A percentile compares a stretch with the other conserved stretches of the same genome.
Conservation (phyloP, 2,888 invertebrate genomes). For the Ophioninae sp. region DNA sequence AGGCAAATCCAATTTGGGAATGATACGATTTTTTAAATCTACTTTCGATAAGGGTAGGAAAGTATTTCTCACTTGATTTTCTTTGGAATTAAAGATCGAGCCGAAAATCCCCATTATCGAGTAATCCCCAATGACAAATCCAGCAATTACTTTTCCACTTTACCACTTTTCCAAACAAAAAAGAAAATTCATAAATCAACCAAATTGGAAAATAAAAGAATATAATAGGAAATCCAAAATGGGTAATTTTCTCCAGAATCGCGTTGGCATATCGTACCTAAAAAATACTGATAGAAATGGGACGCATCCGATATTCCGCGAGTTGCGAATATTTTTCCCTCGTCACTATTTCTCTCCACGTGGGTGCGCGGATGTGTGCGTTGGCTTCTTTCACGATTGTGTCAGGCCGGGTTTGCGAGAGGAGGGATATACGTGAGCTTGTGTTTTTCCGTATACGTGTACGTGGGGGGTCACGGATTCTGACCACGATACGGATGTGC, state of each 20-base stretch:
- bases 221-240: background rate
- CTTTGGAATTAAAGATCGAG: no score
- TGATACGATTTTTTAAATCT: no score
- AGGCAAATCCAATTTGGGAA: no score
- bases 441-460: constrained; percentile 56
- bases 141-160: no score
- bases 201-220: no score
- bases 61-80: no score
- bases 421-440: constrained; percentile 1
- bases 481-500: constrained; percentile 81
- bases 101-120: no score
- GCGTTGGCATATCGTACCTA: background rate
- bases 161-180: no score
- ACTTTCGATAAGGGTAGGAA: no score
- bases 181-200: no score
- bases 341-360: constrained; percentile 20
- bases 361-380: constrained; percentile 52
- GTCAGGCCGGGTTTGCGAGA: constrained; percentile 11
- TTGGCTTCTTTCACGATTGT: constrained; percentile 24
- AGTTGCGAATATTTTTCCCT: constrained; percentile 15
- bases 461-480: constrained; percentile 79
- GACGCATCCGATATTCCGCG: constrained; percentile 21
- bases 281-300: background rate
- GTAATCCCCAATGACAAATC: no score
- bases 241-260: background rate